Evolutionary conservation across 2,888 invertebrate species (phyloP).

Genomic region (Ganaspis brasiliensis): DNA sequence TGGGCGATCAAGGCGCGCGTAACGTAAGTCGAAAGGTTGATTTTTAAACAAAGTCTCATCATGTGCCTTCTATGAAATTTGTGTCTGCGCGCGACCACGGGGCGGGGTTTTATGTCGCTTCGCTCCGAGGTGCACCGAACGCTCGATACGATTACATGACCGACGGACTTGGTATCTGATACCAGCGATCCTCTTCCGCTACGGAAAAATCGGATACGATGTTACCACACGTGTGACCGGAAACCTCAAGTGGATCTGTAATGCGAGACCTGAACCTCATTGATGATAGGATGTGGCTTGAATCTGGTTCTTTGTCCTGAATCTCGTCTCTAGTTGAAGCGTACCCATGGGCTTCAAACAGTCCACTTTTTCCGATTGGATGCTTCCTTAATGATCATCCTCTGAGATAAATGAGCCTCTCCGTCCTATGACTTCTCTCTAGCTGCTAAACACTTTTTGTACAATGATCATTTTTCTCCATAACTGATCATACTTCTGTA

Average conservation of each 20-base stretch:
- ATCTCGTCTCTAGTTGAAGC: neutral
- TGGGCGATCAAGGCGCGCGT: slow-evolving; percentile 79
- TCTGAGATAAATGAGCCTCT: too few relatives aligned
- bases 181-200: slow-evolving; percentile 34
- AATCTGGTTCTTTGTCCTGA: slow-evolving; percentile 9
- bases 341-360: neutral
- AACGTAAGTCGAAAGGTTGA: slow-evolving; percentile 76
- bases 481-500: too few relatives aligned
- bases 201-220: slow-evolving; percentile 31
- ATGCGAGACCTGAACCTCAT: slow-evolving; percentile 4
- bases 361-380: neutral
- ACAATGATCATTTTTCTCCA: too few relatives aligned
- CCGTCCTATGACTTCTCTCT: too few relatives aligned
- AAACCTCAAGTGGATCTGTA: slow-evolving; percentile 27
- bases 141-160: slow-evolving; percentile 41
- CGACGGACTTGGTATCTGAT: slow-evolving; percentile 40
- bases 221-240: slow-evolving; percentile 29
- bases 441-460: too few relatives aligned
- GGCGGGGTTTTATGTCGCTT: slow-evolving; percentile 44
- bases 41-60: slow-evolving; percentile 40
- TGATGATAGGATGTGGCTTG: slow-evolving; percentile 7
- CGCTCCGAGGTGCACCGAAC: slow-evolving; percentile 39
- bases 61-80: slow-evolving; percentile 29
- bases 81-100: slow-evolving; percentile 41
- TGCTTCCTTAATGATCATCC: neutral